Evolutionary conservation across 2,888 invertebrate species (phyloP), one percentile per base, ranked within the genome.

Genomic region (Trachelus tabidus): DNA sequence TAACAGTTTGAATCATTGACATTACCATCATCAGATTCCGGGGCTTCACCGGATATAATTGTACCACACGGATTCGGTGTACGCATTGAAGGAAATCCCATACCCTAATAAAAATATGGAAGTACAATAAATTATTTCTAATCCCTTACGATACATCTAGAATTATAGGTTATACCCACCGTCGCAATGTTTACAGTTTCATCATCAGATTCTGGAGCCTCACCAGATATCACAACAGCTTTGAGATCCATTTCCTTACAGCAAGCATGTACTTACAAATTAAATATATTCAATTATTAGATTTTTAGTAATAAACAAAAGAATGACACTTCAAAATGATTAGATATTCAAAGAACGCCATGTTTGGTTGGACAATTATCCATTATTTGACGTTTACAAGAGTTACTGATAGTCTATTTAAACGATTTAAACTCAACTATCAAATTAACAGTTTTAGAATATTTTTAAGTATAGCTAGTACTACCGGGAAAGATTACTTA

Each of bases 141-240:
- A 77, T 35, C 23, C 6, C 23, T 56, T 56, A 56, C 56, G 56
- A 15, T 56, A 56, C 23, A 1, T 56, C 2, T 56, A 9, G 23
- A 23, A 6, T 56, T 56, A 56, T 56, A 56, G 56, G 56, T 56
- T 34, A 37, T 81, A 83, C 84, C 79, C 83, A 90, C 90, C n/a
- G 86, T 87, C 40, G 84, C 83, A 33, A 90, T 83, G 71, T 85
- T 89, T 0, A 86, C 84, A 34, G 84, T 85, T 76, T 91, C 91
- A 68, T 91, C 91, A 73, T 91, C 91, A 23, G 91, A 91, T 82
- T 91, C 91, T 74, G 91, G 89, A 76, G 91, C 91, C 82, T 91
- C 91, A 40, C 91, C 91, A 75, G 90, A 86, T 40, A 91, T 83
- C 71, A 91, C 90, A 12, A 90, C 87, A 78, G 91, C 91, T 83